Percentiles rank a stretch among this genome's conserved stretches.
These are phyloP conservation scores for Dryobates pubescens DNA, from an alignment of 2,797 vertebrate species.

Conservation along the genomic window DNA sequence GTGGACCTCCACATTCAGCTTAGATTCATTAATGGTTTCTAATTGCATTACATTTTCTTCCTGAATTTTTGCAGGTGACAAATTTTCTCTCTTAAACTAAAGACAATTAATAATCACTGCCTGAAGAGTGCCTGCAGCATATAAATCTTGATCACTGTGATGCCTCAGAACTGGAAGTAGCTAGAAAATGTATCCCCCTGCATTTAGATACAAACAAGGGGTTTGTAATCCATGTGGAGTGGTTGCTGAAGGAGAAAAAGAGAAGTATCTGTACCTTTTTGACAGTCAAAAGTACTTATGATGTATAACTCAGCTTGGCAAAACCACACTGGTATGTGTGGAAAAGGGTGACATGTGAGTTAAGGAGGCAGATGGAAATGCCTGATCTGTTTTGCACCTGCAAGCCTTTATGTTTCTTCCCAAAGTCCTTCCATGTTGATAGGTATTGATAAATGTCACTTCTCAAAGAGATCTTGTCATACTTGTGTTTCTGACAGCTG, in stretches of 20 bases:
- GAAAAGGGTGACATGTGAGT: conserved; percentile 39
- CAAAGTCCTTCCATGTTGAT: background rate
- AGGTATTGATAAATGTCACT: background rate
- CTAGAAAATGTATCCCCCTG: background rate
- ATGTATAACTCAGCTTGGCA: background rate
- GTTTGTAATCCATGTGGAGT: background rate
- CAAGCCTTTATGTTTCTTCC: conserved; percentile 17
- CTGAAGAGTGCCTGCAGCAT: background rate
- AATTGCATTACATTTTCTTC: background rate
- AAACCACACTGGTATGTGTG: background rate
- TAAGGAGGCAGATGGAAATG: conserved; percentile 46
- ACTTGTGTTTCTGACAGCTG: background rate
- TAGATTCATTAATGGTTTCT: background rate
- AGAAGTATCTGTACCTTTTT: background rate
- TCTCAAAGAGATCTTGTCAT: background rate
- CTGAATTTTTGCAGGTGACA: background rate
- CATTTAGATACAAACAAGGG: background rate
- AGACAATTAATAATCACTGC: background rate
- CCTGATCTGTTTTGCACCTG: conserved; percentile 8
- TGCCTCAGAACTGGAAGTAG: background rate
- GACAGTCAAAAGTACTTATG: background rate
- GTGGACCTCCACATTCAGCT: background rate
- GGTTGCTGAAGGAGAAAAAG: background rate
- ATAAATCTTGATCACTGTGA: background rate
- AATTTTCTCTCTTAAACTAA: background rate